Conservation (phyloP, 2,113 vertebrate genomes). For the Passer domesticus region DNA sequence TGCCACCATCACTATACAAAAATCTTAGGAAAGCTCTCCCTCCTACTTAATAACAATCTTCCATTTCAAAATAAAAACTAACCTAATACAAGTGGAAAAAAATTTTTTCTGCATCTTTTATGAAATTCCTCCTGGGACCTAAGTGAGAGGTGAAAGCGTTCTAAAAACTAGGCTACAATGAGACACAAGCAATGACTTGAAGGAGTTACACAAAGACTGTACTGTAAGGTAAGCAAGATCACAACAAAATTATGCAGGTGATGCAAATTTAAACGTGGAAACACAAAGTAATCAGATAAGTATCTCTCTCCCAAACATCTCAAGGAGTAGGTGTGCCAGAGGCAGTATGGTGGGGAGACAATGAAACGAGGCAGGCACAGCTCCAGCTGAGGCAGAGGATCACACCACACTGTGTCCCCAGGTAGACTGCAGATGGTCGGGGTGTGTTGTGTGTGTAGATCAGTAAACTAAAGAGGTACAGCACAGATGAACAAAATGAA, state of each 20-base stretch:
- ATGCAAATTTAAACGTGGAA: not conserved
- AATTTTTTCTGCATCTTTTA: not conserved
- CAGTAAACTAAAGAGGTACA: not conserved
- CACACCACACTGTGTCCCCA: not conserved
- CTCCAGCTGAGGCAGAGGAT: not conserved
- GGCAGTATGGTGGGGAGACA: not conserved
- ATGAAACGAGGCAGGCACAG: not conserved
- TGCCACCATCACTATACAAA: not conserved
- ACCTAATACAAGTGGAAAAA: not conserved
- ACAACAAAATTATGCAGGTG: not conserved
- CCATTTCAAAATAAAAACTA: not conserved
- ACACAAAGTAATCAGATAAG: not conserved
- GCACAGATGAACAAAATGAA: not conserved
- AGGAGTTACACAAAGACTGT: not conserved
- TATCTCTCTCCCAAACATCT: not conserved
- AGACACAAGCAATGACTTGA: not conserved
- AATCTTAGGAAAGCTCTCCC: not conserved
- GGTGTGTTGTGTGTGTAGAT: accelerated
- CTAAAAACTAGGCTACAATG: not conserved
- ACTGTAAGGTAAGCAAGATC: not conserved
- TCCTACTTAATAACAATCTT: not conserved
- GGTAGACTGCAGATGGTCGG: not conserved
- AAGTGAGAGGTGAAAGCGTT: not conserved
- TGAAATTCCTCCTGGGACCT: not conserved
- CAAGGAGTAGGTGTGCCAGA: not conserved